Evolutionary conservation across 2,113 vertebrate species (phyloP).

Genomic region (Synodontis membranacea): DNA sequence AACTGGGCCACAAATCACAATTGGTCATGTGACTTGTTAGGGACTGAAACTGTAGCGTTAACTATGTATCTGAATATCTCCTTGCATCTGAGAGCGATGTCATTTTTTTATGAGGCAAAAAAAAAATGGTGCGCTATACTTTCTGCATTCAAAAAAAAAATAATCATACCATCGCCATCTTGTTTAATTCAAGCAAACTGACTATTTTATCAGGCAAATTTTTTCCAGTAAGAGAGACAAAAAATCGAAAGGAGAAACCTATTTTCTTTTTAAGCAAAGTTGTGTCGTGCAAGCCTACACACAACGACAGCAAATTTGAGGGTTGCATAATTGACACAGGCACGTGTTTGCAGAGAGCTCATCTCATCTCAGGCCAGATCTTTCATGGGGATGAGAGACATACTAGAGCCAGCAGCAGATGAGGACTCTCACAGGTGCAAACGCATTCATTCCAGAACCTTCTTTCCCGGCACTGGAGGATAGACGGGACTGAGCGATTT

Average conservation of each 20-base stretch:
- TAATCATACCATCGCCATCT: not conserved
- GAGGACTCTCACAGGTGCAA: constrained; percentile 54
- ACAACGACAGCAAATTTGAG: constrained; percentile 35
- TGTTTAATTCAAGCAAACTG: not conserved
- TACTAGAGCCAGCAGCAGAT: constrained; percentile 46
- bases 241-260: not conserved
- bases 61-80: not conserved
- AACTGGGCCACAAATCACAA: not conserved
- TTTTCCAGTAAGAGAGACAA: not conserved
- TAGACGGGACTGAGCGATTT: constrained; percentile 28
- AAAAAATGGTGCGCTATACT: not conserved
- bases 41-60: not conserved
- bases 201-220: not conserved
- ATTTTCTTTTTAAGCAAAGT: not conserved
- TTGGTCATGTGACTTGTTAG: not conserved
- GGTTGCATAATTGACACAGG: constrained; percentile 35
- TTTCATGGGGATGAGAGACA: constrained; percentile 38
- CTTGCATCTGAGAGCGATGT: not conserved
- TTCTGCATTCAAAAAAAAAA: not conserved
- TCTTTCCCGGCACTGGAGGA: constrained; percentile 4
- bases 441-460: constrained; percentile 23
- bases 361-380: constrained; percentile 42
- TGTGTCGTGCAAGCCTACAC: not conserved
- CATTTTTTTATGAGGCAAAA: not conserved
- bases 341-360: constrained; percentile 40